Conservation (phyloP, 2,797 vertebrate species). For the Silurus aristotelis region DNA sequence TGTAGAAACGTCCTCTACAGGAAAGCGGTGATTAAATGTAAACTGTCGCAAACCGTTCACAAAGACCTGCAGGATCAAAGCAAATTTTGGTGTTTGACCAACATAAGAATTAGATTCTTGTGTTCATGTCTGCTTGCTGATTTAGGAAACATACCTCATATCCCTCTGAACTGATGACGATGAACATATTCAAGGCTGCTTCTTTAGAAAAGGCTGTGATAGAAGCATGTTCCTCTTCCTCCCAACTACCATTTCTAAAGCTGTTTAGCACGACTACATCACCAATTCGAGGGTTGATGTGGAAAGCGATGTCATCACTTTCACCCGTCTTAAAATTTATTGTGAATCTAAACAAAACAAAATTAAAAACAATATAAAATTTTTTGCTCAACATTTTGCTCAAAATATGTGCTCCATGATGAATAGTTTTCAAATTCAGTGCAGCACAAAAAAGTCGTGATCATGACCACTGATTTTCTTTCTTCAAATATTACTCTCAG, state of each 20-base stretch:
- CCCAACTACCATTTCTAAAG: slow-evolving; percentile 18
- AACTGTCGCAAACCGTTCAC: slow-evolving; percentile 6
- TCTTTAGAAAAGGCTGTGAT: slow-evolving; percentile 24
- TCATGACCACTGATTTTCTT: background rate
- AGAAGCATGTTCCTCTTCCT: background rate
- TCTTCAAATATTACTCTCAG: background rate
- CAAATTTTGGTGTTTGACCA: background rate
- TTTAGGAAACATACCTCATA: slow-evolving; percentile 26
- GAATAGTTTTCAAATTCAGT: background rate
- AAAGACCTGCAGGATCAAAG: background rate
- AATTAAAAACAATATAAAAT: no score
- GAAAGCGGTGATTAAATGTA: slow-evolving; percentile 31
- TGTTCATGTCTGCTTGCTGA: background rate
- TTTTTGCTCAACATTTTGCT: no score
- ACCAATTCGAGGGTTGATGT: slow-evolving; percentile 20
- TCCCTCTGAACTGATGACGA: slow-evolving; percentile 12
- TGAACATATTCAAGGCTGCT: slow-evolving; percentile 16
- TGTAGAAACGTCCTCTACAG: background rate
- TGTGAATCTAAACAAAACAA: background rate
- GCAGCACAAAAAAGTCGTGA: background rate
- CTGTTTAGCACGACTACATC: slow-evolving; percentile 22
- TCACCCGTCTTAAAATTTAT: background rate
- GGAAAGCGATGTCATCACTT: slow-evolving; percentile 22
- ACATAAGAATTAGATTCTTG: background rate
- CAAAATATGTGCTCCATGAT: background rate